Percentiles rank a stretch among this genome's conserved stretches.
These are phyloP conservation scores for Zhengitettix transpicula DNA, from an alignment of 2,888 invertebrate species.

Conservation along the genomic window DNA sequence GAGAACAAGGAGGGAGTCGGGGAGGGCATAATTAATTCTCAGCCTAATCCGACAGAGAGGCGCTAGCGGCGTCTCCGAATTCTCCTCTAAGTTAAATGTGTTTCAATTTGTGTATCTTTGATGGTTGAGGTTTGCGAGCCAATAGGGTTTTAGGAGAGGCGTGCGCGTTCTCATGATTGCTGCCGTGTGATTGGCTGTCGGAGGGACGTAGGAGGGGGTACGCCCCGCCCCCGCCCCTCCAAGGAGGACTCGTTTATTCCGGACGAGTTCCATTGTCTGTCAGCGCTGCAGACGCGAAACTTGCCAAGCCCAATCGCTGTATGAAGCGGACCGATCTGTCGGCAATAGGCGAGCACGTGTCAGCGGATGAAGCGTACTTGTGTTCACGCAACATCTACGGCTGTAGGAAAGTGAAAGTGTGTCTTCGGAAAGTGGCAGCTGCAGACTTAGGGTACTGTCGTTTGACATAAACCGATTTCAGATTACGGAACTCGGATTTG, in stretches of 20 bases:
- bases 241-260: background rate
- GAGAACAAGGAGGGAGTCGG: background rate
- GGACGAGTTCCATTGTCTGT: background rate
- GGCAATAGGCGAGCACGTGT: background rate
- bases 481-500: too few relatives aligned
- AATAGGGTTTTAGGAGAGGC: conserved; percentile 10
- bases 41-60: conserved; percentile 11
- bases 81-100: conserved; percentile 11
- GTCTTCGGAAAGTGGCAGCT: background rate
- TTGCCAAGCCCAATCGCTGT: too few relatives aligned
- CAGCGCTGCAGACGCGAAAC: background rate
- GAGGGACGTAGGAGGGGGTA: background rate
- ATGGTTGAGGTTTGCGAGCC: conserved; percentile 7
- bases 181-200: conserved; percentile 7
- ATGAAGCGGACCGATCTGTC: too few relatives aligned
- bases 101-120: conserved; percentile 12
- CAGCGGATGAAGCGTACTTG: background rate
- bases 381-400: background rate
- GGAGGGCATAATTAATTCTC: conserved; percentile 13
- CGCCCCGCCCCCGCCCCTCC: background rate
- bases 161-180: conserved; percentile 1
- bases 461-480: background rate
- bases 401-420: background rate
- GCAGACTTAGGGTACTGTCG: background rate
- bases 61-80: conserved; percentile 8